Base-by-base conservation (phyloP, 2,113 vertebrate genomes). In the Pedetes capensis region DNA sequence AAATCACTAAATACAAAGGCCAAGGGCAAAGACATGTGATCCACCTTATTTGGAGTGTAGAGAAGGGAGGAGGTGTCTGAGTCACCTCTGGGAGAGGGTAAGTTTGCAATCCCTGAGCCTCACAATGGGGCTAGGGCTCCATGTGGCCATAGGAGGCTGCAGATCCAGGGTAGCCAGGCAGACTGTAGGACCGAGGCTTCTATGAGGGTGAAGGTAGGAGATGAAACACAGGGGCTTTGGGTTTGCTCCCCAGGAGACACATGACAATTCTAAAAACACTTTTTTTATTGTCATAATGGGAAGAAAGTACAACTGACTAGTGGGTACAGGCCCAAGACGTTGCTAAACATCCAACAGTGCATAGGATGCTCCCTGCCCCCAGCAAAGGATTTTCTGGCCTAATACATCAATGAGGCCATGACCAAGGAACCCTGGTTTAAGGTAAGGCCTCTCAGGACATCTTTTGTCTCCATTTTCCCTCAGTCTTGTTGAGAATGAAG, bases 191-290 rank as follows among this genome's bases (percentile, higher is more conserved):
- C 32, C 59, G 32, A 18, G 10, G 34, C 37, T 51, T 44, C 42
- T 49, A 3, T 18, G 12, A 27, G 12, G 14, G 8, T 78, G 3
- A 2, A 6, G 3, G 6, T 49, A 20, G 34, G 20, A 37, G 6
- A 34, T 17, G 9, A 53, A 29, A 49, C 51, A 0, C 12, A 59
- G 13, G 0, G 1, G 3, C 2, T 47, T 4, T 37, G 47, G 20
- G 18, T 55, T 66, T 76, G 14, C 22, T 7, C 14, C 51, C 17
- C 55, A 61, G 22, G 8, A 8, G 27, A 29, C 22, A 66, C 8
- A 22, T 64, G 22, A 39, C 22, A 47, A 81, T 83, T 78, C 53
- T 27, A 13, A 32, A 75, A 88, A 75, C 16, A 53, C 63, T 55
- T 80, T 25, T 72, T 51, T 69, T 75, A 8, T 87, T 81, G 32